phyloP scores from a whole-genome alignment of 2,888 invertebrate species.

The Leptopilina syphax region DNA sequence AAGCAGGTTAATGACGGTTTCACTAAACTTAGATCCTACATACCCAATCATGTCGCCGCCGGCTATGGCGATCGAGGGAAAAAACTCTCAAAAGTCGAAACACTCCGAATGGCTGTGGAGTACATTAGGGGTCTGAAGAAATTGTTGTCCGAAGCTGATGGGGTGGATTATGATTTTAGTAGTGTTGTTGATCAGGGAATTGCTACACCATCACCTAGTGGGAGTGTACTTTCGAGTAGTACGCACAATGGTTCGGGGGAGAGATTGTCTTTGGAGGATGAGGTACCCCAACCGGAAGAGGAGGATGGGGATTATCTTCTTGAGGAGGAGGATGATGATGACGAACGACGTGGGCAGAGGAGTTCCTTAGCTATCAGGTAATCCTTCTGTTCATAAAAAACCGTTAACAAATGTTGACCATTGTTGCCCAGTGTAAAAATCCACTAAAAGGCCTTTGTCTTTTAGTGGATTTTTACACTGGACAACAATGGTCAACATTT shows the following conservation, averaged over 20 bases:
- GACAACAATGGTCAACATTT: too few relatives aligned
- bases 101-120: conserved; percentile 92
- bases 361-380: conserved; percentile 50
- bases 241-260: conserved; percentile 76
- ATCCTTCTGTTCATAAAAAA: too few relatives aligned
- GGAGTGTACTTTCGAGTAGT: conserved; percentile 70
- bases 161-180: conserved; percentile 76
- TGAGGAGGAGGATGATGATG: conserved; percentile 51
- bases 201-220: conserved; percentile 74
- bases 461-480: too few relatives aligned
- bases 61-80: conserved; percentile 84
- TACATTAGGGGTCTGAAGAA: conserved; percentile 90
- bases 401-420: too few relatives aligned
- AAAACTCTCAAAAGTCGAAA: conserved; percentile 92
- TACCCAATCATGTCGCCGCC: conserved; percentile 89
- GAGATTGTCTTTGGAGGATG: conserved; percentile 77
- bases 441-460: too few relatives aligned
- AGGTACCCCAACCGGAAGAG: conserved; percentile 77
- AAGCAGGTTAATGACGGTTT: conserved; percentile 92
- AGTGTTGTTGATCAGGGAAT: conserved; percentile 75
- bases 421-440: too few relatives aligned
- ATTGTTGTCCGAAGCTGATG: conserved; percentile 83
- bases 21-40: conserved; percentile 90
- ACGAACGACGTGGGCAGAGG: conserved; percentile 53
- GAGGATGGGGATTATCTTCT: conserved; percentile 63